These are phyloP conservation scores for Andrena flavipes DNA, from an alignment of 2,888 invertebrate species.

Conservation along the genomic window DNA sequence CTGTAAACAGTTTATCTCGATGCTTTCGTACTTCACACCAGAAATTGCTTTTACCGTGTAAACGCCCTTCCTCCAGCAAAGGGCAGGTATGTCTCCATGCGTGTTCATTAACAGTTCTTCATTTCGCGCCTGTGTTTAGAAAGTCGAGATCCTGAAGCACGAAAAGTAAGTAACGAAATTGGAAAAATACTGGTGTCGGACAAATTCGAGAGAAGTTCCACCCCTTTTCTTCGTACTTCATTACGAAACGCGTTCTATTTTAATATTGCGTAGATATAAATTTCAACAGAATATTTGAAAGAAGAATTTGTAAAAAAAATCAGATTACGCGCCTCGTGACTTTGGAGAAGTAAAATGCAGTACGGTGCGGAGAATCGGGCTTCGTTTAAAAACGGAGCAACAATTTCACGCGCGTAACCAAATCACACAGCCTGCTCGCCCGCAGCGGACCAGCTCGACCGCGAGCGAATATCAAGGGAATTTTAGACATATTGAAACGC, in stretches of 20 bases:
- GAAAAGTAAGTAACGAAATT: background rate
- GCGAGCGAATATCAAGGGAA: conserved; percentile 7
- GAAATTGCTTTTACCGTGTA: conserved; percentile 42
- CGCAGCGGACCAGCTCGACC: conserved; percentile 7
- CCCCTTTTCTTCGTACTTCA: background rate
- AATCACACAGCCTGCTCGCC: background rate
- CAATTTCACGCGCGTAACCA: conserved; percentile 5
- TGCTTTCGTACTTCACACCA: conserved; percentile 61
- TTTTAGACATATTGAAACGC: conserved; percentile 34
- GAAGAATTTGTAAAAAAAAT: background rate
- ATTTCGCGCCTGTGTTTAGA: background rate
- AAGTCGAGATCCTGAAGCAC: background rate
- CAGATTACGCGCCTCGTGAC: background rate
- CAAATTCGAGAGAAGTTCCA: background rate
- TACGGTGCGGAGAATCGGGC: background rate
- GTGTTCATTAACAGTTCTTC: background rate
- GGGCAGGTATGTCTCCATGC: background rate
- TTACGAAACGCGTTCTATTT: background rate
- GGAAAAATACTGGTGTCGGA: too few species aligned
- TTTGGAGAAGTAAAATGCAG: background rate
- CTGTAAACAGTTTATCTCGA: conserved; percentile 64
- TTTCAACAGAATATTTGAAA: background rate
- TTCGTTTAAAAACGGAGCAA: conserved; percentile 9
- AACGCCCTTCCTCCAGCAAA: background rate
- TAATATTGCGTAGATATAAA: background rate